Base-by-base conservation (phyloP, 2,113 vertebrate genomes). In the Cryptotis parvus region DNA sequence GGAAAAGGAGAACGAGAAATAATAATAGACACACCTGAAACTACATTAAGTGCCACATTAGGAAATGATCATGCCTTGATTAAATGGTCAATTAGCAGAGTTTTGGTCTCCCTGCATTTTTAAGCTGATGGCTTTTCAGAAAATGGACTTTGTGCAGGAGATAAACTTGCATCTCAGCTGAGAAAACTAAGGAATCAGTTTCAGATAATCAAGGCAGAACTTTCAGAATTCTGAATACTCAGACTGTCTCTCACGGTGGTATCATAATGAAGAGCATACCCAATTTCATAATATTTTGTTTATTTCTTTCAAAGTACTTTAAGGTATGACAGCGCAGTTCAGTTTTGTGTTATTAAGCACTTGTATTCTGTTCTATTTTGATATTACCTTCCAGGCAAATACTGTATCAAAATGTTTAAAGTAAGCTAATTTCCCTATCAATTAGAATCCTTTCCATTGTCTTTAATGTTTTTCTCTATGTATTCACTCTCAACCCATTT, bases 401-500 rank as follows among this genome's bases (percentile, higher is more conserved):
- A 63, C 1, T 0, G 35, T 63, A 84, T 76, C 7, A 24, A 77
- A 39, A 4, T 58, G 35, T 4, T 93, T 77, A 49, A 79, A 69
- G 73, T 91, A 90, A 66, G 45, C 79, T 31, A 84, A 87, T 49
- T 95, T 90, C 10, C 78, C 27, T 37, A 11, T 39, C 89, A 26
- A 63, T 91, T 96, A 84, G 15, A 22, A 69, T 84, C 79, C 4
- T 49, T 22, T 89, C 33, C 55, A 7, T 70, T 87, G 77, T 92
- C 63, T 89, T 72, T 76, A 96, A 75, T 92, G 81, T 96, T 98
- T 97, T 97, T 96, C 91, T 95, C 84, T 73, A 83, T 18, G 81
- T 0, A n/a, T 84, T 76, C 94, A 86, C 91, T 90, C 96, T 95
- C 94, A 93, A 96, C 95, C 89, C 94, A 96, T 72, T n/a, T 92